Percentiles rank a stretch among this genome's conserved stretches.
Evolutionary conservation across 2,113 vertebrate genomes (phyloP).

Genomic region (Phrynosoma blainvillii): DNA sequence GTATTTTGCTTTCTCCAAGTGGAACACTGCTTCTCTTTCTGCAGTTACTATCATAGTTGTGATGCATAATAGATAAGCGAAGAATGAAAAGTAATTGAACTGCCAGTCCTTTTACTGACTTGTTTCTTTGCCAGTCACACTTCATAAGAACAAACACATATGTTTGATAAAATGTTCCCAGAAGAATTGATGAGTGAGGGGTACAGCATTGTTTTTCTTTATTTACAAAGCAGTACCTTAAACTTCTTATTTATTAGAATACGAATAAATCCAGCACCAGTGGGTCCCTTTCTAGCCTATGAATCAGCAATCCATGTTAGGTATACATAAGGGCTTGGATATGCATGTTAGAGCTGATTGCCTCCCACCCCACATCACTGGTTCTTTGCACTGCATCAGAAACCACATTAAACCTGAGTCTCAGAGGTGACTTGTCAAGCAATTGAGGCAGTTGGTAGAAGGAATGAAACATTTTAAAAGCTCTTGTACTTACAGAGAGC

Average conservation of each 20-base stretch:
- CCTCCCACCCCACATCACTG: not conserved
- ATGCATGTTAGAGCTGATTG: not conserved
- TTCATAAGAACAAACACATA: not conserved
- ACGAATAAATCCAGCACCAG: not conserved
- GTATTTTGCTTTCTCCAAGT: constrained; percentile 58
- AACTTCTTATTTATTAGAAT: not conserved
- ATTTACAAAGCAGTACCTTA: not conserved
- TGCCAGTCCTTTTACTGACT: not conserved
- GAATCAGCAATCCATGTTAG: not conserved
- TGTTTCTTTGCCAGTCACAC: constrained; percentile 4
- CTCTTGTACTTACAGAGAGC: not conserved
- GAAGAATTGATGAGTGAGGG: not conserved
- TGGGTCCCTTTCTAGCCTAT: not conserved
- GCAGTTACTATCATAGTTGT: constrained; percentile 53
- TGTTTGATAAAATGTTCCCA: not conserved
- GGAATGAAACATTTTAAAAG: not conserved
- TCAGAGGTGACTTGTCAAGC: not conserved
- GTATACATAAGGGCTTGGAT: not conserved
- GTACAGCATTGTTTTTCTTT: not conserved
- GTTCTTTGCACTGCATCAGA: not conserved
- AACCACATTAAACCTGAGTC: not conserved
- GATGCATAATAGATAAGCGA: constrained; percentile 18
- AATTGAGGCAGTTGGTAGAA: not conserved
- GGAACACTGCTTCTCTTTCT: constrained; percentile 56
- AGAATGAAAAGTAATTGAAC: not conserved